These are phyloP conservation scores for Erpetoichthys calabaricus DNA, from an alignment of 2,797 vertebrate genomes.

Conservation along the genomic window DNA sequence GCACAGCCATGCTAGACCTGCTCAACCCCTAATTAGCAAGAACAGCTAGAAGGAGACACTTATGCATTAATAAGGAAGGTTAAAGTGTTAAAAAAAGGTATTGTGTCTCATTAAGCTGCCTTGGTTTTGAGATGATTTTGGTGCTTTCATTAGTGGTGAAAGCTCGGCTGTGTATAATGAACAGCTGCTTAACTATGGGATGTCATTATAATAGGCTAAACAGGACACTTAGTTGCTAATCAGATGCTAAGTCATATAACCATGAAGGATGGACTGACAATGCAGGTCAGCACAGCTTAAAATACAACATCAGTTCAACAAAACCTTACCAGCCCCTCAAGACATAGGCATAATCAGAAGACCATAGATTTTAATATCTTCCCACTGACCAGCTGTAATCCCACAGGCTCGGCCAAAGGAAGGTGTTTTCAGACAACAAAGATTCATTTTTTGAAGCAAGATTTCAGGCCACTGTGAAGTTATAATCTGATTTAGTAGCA, in stretches of 20 bases:
- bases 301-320: neutral
- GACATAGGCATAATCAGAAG: neutral
- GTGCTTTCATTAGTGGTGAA: conserved; percentile 3
- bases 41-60: neutral
- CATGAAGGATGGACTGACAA: conserved; percentile 3
- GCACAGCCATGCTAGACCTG: no score
- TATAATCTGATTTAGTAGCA: no score
- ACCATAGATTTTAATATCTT: neutral
- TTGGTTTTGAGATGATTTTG: conserved; percentile 1
- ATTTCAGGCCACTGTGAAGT: no score
- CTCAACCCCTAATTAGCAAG: neutral
- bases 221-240: conserved; percentile 10
- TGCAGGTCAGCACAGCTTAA: conserved; percentile 1
- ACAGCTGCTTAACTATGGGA: conserved; percentile 7
- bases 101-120: conserved; percentile 2
- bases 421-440: no score
- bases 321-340: neutral
- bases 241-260: conserved; percentile 6
- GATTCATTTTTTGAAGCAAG: no score
- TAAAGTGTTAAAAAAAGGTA: neutral
- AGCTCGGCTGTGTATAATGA: conserved; percentile 8
- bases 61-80: neutral
- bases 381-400: neutral
- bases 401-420: neutral
- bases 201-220: conserved; percentile 11